Conservation (phyloP, 2,113 vertebrate genomes). For the Quiscalus mexicanus region DNA sequence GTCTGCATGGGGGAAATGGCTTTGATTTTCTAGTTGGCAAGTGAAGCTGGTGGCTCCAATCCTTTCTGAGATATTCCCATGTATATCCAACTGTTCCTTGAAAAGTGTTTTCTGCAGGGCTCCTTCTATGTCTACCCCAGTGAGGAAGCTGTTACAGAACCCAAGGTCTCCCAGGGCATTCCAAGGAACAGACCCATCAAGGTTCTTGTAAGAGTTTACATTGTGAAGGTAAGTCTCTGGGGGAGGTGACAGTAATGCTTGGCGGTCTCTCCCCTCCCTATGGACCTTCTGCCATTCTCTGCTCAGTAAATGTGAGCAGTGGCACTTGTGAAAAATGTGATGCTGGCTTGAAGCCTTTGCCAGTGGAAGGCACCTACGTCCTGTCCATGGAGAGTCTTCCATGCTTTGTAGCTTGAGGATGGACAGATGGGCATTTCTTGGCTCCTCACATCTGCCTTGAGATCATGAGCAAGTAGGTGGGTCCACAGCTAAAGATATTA, state of each 20-base stretch:
- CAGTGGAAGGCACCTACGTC: background rate
- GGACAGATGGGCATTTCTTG: background rate
- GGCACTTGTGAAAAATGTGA: background rate
- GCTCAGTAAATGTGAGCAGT: background rate
- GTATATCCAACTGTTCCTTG: background rate
- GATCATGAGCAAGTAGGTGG: background rate
- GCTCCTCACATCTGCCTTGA: background rate
- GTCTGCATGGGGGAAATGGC: background rate
- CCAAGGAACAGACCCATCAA: conserved; percentile 89
- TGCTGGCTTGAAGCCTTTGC: background rate
- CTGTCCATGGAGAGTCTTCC: background rate
- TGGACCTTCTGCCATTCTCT: background rate
- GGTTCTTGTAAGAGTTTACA: conserved; percentile 87
- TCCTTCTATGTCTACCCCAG: conserved; percentile 90
- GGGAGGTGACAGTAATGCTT: background rate
- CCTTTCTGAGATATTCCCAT: background rate
- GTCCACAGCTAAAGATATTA: background rate
- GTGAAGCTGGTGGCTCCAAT: background rate
- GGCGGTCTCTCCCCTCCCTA: background rate
- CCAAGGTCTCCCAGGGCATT: conserved; percentile 80
- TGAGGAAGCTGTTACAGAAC: conserved; percentile 73
- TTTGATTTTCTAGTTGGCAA: background rate
- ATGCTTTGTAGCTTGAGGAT: background rate
- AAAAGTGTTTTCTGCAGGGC: conserved; percentile 72
- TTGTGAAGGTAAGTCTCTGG: conserved; percentile 84